These are phyloP conservation scores for Myrmecophaga tridactyla DNA, from an alignment of 2,113 vertebrate genomes.

Conservation along the genomic window DNA sequence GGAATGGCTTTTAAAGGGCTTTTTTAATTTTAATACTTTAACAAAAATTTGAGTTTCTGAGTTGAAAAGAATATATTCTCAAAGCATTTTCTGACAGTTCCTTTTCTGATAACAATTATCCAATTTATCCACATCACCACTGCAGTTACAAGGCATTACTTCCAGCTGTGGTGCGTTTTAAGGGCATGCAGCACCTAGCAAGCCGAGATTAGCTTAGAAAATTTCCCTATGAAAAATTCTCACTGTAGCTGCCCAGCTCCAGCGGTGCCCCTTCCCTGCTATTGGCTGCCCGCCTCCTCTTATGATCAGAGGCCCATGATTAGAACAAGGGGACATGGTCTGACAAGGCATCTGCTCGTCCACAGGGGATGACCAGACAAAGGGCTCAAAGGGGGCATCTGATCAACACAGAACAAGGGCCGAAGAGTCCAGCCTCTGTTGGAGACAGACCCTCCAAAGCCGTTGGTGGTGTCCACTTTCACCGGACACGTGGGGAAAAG, in stretches of 20 bases:
- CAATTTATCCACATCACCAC: neutral
- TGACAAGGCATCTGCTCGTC: neutral
- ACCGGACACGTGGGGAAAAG: rapidly evolving
- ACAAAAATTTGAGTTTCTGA: neutral
- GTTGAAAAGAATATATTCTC: neutral
- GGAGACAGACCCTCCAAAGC: rapidly evolving
- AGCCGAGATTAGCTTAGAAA: neutral
- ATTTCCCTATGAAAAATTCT: neutral
- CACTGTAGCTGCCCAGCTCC: neutral
- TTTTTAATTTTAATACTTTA: neutral
- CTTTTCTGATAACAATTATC: neutral
- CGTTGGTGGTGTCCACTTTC: neutral
- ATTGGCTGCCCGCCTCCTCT: neutral
- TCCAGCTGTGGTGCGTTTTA: neutral
- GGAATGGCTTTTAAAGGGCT: too few species aligned
- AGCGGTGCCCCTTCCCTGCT: neutral
- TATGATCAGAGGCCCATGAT: neutral
- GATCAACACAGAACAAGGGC: neutral
- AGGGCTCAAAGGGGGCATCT: neutral
- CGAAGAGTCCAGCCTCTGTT: neutral
- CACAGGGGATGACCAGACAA: neutral
- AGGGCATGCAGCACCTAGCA: rapidly evolving
- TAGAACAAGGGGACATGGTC: neutral
- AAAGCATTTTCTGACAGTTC: neutral
- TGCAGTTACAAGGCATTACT: neutral